These are phyloP conservation scores for Prolemur simus DNA, from an alignment of 2,113 vertebrate genomes.

Conservation along the genomic window DNA sequence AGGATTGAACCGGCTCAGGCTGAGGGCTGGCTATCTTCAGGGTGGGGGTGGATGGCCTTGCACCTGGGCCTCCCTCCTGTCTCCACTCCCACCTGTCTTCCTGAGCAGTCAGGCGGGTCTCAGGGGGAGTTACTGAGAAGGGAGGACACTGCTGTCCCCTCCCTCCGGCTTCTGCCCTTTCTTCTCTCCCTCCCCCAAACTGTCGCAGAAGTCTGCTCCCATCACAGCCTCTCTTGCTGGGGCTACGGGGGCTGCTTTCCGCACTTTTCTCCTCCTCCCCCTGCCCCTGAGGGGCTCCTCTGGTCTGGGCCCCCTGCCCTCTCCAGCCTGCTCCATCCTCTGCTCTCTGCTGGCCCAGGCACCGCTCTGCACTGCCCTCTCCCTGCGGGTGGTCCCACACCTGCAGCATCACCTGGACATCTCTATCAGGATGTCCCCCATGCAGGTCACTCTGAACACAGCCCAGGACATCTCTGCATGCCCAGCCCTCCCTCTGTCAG, in stretches of 20 bases:
- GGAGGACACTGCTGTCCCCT: background rate
- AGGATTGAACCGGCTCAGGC: background rate
- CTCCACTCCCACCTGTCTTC: background rate
- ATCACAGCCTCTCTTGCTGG: too few species aligned
- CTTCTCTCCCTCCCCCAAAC: accelerated
- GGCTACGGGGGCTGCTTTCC: background rate
- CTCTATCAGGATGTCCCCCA: background rate
- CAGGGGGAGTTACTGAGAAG: background rate
- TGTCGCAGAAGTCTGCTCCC: too few species aligned
- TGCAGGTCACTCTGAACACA: background rate
- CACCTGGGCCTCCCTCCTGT: background rate
- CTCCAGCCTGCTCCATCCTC: too few species aligned
- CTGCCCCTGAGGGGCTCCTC: background rate
- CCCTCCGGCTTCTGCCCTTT: accelerated
- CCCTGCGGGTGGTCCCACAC: too few species aligned
- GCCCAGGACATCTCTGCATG: background rate
- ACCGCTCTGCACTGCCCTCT: background rate
- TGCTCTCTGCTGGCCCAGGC: too few species aligned
- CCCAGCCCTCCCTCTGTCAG: too few species aligned
- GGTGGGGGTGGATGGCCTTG: background rate
- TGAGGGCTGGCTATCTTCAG: background rate
- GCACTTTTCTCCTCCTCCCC: accelerated
- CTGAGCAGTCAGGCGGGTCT: background rate
- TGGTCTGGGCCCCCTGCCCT: background rate
- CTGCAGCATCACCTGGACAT: accelerated